Conservation (phyloP, 2,113 vertebrate species). For the Oceanodroma tethys region DNA sequence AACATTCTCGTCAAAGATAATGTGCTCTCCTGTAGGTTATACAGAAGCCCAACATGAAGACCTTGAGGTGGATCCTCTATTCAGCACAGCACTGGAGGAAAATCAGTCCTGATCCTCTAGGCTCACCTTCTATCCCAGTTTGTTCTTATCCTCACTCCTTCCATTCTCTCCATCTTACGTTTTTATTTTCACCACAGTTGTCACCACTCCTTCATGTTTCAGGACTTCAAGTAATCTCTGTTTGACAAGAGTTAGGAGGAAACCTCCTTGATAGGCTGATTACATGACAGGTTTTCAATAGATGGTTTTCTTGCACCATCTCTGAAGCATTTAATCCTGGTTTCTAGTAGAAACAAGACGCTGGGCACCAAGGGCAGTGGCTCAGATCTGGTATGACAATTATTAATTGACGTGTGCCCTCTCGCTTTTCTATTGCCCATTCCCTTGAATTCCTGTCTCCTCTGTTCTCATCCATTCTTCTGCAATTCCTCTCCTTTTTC, state of each 20-base stretch:
- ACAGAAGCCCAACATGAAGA: neutral
- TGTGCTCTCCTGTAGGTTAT: neutral
- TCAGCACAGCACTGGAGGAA: neutral
- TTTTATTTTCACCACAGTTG: neutral
- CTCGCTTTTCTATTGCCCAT: neutral
- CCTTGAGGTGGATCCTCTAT: neutral
- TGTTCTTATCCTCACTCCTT: neutral
- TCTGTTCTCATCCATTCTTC: neutral
- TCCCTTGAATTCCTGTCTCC: neutral
- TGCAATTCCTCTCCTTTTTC: neutral
- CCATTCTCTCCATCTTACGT: neutral
- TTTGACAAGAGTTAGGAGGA: neutral
- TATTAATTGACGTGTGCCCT: neutral
- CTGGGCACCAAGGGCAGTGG: neutral
- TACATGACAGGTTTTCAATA: neutral
- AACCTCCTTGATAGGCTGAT: neutral
- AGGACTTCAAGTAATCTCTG: neutral
- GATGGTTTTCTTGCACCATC: neutral
- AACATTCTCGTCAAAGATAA: neutral
- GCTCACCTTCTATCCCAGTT: neutral
- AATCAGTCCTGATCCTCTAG: neutral
- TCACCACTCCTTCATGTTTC: neutral
- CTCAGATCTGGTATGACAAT: neutral
- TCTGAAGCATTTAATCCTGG: neutral
- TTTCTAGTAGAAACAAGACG: neutral